Evolutionary conservation across 2,113 vertebrate species (phyloP).

Genomic region (Haplochromis burtoni): DNA sequence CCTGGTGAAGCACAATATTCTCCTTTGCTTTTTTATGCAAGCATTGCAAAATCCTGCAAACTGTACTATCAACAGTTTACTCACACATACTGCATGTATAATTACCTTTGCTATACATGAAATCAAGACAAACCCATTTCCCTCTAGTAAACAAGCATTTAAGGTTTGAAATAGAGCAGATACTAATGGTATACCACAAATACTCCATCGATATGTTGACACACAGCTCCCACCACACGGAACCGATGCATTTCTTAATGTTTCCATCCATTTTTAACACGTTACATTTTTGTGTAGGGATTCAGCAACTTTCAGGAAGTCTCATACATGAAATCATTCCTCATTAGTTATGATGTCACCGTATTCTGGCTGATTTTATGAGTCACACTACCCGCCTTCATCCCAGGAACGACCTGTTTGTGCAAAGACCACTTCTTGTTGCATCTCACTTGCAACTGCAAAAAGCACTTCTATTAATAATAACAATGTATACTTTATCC

Average conservation of each 20-base stretch:
- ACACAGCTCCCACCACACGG: neutral
- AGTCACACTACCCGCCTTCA: neutral
- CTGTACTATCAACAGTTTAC: neutral
- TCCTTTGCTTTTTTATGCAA: neutral
- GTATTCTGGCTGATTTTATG: neutral
- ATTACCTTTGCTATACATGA: neutral
- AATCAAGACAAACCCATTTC: neutral
- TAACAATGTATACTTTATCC: neutral
- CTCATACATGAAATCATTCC: neutral
- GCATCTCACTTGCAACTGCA: neutral
- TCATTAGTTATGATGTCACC: neutral
- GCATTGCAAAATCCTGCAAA: neutral
- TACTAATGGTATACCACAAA: neutral
- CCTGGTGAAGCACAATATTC: neutral
- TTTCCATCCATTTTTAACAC: neutral
- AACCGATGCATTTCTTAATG: neutral
- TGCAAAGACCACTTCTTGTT: neutral
- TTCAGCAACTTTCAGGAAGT: neutral
- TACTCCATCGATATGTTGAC: neutral
- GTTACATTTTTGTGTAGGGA: neutral
- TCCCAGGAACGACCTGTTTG: neutral
- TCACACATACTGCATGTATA: neutral
- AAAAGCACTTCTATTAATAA: neutral
- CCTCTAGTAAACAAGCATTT: neutral
- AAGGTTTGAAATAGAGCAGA: neutral